These are phyloP conservation scores for Cavia porcellus DNA, from an alignment of 2,113 vertebrate species.

Conservation along the genomic window DNA sequence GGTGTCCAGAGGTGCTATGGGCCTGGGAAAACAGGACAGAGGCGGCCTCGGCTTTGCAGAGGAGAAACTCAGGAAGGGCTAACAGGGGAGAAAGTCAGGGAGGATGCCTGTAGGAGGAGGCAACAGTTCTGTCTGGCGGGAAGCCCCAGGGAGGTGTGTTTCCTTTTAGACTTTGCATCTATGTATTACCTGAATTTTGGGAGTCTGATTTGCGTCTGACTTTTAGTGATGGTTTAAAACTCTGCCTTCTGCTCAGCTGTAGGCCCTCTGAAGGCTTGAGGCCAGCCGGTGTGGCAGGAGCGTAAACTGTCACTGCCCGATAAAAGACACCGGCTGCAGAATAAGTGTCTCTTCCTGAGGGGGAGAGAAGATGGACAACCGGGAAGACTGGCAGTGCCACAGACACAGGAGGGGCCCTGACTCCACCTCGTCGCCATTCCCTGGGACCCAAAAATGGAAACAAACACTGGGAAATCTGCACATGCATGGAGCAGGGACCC, in stretches of 20 bases:
- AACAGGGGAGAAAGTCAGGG: neutral
- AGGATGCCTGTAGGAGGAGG: neutral
- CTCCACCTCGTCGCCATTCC: neutral
- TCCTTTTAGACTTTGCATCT: neutral
- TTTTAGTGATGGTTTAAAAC: neutral
- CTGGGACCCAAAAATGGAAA: neutral
- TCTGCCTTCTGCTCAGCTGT: neutral
- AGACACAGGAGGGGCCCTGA: neutral
- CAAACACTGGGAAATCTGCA: neutral
- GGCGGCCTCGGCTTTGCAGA: neutral
- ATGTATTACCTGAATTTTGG: neutral
- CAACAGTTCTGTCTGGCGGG: too few species aligned
- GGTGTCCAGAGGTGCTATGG: neutral
- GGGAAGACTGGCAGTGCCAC: neutral
- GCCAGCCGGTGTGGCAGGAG: fast-evolving
- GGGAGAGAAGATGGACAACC: neutral
- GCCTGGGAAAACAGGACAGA: neutral
- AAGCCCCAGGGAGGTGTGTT: neutral
- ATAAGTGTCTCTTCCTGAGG: neutral
- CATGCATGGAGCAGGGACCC: too few species aligned
- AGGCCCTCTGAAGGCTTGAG: neutral
- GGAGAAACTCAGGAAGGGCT: neutral
- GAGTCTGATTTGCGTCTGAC: neutral
- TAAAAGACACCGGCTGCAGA: neutral
- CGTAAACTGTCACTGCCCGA: fast-evolving